These are phyloP conservation scores for Ceratina australensis DNA, from an alignment of 1,140 invertebrate species.

Conservation along the genomic window DNA sequence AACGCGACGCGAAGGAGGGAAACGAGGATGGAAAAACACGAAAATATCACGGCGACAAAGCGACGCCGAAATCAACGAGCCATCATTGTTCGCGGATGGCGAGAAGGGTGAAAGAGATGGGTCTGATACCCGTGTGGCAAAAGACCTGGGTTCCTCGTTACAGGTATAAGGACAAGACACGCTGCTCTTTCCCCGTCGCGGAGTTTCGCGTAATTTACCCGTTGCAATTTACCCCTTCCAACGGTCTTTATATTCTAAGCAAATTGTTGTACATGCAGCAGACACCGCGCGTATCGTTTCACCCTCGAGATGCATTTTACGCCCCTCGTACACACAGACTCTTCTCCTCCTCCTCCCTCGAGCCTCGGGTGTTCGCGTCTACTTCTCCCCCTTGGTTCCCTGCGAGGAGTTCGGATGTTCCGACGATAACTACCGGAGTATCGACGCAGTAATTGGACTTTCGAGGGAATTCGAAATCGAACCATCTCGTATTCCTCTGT, in stretches of 20 bases:
- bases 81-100: background rate
- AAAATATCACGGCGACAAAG: background rate
- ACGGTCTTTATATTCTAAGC: slow-evolving; percentile 27
- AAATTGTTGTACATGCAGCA: slow-evolving; percentile 26
- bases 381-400: no score
- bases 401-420: no score
- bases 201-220: slow-evolving; percentile 17
- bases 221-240: slow-evolving; percentile 22
- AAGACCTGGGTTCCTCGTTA: slow-evolving; percentile 24
- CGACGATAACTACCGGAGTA: background rate
- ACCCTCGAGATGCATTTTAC: background rate
- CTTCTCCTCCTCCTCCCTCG: background rate
- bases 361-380: background rate
- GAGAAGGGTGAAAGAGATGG: background rate
- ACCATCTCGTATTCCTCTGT: background rate
- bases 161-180: background rate
- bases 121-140: slow-evolving; percentile 20
- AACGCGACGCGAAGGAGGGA: background rate
- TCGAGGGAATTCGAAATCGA: background rate
- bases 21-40: background rate
- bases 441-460: slow-evolving; percentile 3
- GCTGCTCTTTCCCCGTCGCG: no score
- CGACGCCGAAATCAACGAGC: background rate
- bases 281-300: background rate
- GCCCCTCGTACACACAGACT: background rate